These are phyloP conservation scores for Puma concolor DNA, from an alignment of 2,113 vertebrate genomes.

Conservation along the genomic window DNA sequence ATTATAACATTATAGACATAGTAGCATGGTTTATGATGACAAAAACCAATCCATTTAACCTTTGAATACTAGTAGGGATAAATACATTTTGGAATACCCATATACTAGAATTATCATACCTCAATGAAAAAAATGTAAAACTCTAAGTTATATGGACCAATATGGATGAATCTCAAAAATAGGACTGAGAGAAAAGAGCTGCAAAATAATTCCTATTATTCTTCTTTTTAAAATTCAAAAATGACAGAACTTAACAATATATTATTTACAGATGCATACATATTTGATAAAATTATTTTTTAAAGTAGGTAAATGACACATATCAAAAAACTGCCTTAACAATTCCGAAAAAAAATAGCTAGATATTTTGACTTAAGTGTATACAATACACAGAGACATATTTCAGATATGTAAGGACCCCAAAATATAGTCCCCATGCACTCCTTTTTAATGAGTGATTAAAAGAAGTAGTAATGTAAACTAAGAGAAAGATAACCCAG, in stretches of 20 bases:
- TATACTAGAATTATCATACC: background rate
- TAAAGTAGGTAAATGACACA: background rate
- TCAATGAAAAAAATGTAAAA: background rate
- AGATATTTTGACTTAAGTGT: background rate
- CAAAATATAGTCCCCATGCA: background rate
- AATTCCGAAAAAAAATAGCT: background rate
- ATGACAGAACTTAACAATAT: background rate
- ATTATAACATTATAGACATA: background rate
- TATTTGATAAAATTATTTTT: background rate
- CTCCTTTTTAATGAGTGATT: background rate
- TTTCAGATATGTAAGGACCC: background rate
- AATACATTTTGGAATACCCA: background rate
- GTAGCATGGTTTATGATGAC: background rate
- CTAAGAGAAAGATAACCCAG: background rate
- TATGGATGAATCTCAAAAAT: background rate
- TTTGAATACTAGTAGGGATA: background rate
- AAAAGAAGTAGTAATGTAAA: background rate
- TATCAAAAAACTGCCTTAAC: background rate
- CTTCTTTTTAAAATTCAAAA: slow-evolving; percentile 1
- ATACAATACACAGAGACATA: background rate
- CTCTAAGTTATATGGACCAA: background rate
- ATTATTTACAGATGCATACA: background rate
- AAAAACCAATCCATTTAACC: background rate
- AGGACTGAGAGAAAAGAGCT: background rate
- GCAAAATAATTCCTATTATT: background rate